These are phyloP conservation scores for Agrotis exclamationis DNA, from an alignment of 2,888 invertebrate species.

Conservation along the genomic window DNA sequence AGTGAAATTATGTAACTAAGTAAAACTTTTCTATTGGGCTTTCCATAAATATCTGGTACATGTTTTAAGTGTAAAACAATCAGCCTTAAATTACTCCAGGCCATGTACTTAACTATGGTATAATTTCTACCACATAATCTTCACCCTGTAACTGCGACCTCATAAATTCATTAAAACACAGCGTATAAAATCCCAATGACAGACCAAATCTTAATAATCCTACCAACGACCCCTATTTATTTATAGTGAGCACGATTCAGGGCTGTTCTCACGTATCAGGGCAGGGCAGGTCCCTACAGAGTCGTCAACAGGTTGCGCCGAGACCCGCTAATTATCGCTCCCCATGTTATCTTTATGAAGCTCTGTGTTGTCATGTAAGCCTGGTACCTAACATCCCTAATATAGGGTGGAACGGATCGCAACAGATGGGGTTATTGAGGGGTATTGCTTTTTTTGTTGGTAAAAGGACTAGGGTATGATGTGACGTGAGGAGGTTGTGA, in stretches of 20 bases:
- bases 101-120: too few relatives aligned
- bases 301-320: constrained; percentile 56
- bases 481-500: neutral
- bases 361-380: constrained; percentile 47
- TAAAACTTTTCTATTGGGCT: neutral
- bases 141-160: too few relatives aligned
- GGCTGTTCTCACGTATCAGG: constrained; percentile 37
- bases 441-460: constrained; percentile 32
- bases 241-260: constrained; percentile 28
- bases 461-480: constrained; percentile 15
- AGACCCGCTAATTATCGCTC: constrained; percentile 52
- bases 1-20: neutral
- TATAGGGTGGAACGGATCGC: constrained; percentile 4
- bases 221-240: constrained; percentile 35
- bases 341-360: constrained; percentile 61
- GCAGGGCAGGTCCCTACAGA: constrained; percentile 29
- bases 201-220: constrained; percentile 33
- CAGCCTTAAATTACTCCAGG: too few relatives aligned
- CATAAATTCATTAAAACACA: neutral
- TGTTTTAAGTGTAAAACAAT: neutral
- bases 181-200: neutral
- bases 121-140: too few relatives aligned
- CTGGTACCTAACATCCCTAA: constrained; percentile 17
- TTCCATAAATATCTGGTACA: neutral
- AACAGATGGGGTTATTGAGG: constrained; percentile 35